Evolutionary conservation across 2,888 invertebrate genomes (phyloP).

Genomic region (Trissonchulus sp.): DNA sequence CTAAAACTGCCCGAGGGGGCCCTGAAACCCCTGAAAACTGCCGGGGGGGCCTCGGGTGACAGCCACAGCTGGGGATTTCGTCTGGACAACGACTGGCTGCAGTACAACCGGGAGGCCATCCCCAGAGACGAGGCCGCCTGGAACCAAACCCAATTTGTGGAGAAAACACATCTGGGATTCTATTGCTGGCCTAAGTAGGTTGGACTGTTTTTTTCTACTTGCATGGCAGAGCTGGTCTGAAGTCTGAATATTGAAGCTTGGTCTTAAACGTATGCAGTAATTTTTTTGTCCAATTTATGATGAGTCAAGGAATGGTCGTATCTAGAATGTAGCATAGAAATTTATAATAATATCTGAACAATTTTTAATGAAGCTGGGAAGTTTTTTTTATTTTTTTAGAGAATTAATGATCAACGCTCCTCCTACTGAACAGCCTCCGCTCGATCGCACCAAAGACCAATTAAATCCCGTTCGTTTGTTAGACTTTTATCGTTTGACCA

Average conservation of each 20-base stretch:
- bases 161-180: conserved; percentile 63
- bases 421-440: background rate
- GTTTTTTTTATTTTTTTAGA: too few relatives aligned
- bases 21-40: background rate
- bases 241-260: too few relatives aligned
- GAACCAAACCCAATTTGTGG: conserved; percentile 67
- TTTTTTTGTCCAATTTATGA: too few relatives aligned
- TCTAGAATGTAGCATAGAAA: too few relatives aligned
- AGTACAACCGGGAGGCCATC: conserved; percentile 62
- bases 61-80: conserved; percentile 57
- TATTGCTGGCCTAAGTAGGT: conserved; percentile 59
- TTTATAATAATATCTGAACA: too few relatives aligned
- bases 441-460: background rate
- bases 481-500: too few relatives aligned
- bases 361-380: too few relatives aligned
- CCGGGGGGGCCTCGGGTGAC: background rate
- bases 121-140: conserved; percentile 67
- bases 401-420: conserved; percentile 6
- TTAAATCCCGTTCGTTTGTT: background rate
- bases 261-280: too few relatives aligned
- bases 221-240: too few relatives aligned
- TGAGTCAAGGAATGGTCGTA: too few relatives aligned
- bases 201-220: too few relatives aligned
- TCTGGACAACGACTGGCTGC: conserved; percentile 68
- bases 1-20: background rate